Percentiles rank a stretch among this genome's conserved stretches.
Evolutionary conservation across 2,797 vertebrate species (phyloP).

Genomic region (Paratrypauchen microcephalus): DNA sequence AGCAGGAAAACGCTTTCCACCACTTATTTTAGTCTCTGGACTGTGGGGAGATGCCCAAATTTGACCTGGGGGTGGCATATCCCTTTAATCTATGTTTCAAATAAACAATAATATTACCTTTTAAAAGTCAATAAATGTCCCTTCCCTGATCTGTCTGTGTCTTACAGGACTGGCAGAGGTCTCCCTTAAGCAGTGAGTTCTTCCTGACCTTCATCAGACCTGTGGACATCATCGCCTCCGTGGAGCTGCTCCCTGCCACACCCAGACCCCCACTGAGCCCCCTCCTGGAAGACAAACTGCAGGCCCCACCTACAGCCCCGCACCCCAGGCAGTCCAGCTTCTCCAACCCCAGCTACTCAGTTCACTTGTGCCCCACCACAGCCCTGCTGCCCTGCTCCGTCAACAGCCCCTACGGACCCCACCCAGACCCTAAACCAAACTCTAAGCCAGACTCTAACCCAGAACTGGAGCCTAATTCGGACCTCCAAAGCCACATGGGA

Average conservation of each 20-base stretch:
- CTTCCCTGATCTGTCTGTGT: not conserved
- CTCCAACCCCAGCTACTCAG: conserved; percentile 69
- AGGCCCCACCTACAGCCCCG: not conserved
- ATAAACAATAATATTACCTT: too few species aligned
- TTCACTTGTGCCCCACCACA: conserved; percentile 31
- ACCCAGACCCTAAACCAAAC: not conserved
- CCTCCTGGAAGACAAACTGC: conserved; percentile 1
- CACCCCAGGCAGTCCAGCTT: conserved; percentile 44
- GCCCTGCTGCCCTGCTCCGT: conserved; percentile 45
- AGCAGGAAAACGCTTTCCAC: too few species aligned
- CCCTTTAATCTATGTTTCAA: too few species aligned
- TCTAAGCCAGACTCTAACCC: not conserved
- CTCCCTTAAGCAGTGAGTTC: conserved; percentile 38
- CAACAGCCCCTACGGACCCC: conserved; percentile 51
- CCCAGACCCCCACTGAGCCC: not conserved
- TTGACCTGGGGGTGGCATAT: too few species aligned
- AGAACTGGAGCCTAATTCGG: not conserved
- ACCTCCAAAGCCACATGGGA: conserved; percentile 3
- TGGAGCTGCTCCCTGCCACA: conserved; percentile 45
- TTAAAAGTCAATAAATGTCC: too few species aligned
- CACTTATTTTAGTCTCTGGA: too few species aligned
- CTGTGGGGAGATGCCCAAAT: too few species aligned
- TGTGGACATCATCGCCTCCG: conserved; percentile 30
- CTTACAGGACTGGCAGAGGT: conserved; percentile 55
- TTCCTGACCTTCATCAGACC: conserved; percentile 20